phyloP scores from a whole-genome alignment of 2,797 vertebrate genomes.

The Lutra lutra region DNA sequence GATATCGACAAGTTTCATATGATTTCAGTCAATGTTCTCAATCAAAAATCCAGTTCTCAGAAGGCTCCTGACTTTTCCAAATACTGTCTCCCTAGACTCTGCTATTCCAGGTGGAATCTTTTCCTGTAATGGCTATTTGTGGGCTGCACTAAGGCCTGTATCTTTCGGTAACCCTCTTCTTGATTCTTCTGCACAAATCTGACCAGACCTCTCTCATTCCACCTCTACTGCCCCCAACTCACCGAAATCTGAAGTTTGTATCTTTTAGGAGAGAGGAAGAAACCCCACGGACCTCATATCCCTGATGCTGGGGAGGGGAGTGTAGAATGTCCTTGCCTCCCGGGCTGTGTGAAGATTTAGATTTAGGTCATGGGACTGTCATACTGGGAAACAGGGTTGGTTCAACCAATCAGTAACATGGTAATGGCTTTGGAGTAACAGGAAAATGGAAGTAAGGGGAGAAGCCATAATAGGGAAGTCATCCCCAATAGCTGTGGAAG shows the following conservation, averaged over 20 bases:
- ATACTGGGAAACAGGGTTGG: neutral
- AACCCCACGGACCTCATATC: neutral
- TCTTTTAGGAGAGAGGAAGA: neutral
- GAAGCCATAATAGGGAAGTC: neutral
- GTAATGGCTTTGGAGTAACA: neutral
- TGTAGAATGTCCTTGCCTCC: neutral
- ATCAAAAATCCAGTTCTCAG: neutral
- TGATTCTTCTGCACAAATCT: neutral
- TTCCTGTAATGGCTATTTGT: neutral
- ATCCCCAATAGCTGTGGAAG: neutral
- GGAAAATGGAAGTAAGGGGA: neutral
- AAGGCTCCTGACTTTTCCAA: neutral
- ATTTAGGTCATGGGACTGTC: too few relatives aligned
- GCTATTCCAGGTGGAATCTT: neutral
- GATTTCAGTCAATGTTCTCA: neutral
- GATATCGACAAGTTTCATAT: neutral
- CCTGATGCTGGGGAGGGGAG: neutral
- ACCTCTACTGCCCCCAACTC: neutral
- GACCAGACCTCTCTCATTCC: neutral
- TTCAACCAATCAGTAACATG: neutral
- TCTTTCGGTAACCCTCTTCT: neutral
- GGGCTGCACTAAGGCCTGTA: neutral
- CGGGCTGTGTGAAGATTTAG: neutral
- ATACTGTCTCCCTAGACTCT: neutral
- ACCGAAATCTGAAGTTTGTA: neutral